phyloP scores from a whole-genome alignment of 53 echinoderm and acorn worm genomes.

The Paracentrotus lividus region DNA sequence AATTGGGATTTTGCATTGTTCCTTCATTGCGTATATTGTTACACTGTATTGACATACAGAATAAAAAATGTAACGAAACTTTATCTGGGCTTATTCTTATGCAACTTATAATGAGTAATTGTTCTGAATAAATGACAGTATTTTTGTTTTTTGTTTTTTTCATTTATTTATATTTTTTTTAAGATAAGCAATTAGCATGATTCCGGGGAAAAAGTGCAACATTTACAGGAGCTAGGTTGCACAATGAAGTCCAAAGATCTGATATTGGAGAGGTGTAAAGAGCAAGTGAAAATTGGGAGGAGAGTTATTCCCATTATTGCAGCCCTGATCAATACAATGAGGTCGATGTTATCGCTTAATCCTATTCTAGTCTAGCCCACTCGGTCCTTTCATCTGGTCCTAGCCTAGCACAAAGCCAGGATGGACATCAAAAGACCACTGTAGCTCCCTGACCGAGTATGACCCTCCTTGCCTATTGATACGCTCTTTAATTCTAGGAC shows the following conservation, averaged over 20 bases:
- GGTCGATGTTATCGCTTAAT: constrained; percentile 56
- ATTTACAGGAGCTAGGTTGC: background rate
- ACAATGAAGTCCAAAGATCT: background rate
- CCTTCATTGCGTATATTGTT: too few species aligned
- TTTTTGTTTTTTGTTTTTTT: too few species aligned
- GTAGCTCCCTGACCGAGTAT: constrained; percentile 15
- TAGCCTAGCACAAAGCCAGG: background rate
- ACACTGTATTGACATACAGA: too few species aligned
- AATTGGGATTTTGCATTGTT: too few species aligned
- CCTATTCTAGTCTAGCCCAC: background rate
- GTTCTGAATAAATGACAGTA: too few species aligned
- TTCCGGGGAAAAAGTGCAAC: too few species aligned
- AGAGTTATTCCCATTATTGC: background rate
- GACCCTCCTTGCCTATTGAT: constrained; percentile 23
- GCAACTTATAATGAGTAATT: too few species aligned
- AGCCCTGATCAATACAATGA: constrained; percentile 44
- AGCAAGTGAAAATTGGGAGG: background rate
- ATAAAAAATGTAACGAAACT: background rate
- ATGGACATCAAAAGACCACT: constrained; percentile 18
- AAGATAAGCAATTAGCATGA: background rate
- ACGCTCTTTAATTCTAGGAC: background rate
- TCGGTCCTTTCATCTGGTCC: constrained; percentile 3
- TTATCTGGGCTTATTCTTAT: background rate
- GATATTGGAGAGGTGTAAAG: background rate
- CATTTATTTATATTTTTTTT: too few species aligned